Evolutionary conservation across 2,113 vertebrate species (phyloP), one percentile per base, ranked within the genome.

Genomic region (Osmerus mordax): DNA sequence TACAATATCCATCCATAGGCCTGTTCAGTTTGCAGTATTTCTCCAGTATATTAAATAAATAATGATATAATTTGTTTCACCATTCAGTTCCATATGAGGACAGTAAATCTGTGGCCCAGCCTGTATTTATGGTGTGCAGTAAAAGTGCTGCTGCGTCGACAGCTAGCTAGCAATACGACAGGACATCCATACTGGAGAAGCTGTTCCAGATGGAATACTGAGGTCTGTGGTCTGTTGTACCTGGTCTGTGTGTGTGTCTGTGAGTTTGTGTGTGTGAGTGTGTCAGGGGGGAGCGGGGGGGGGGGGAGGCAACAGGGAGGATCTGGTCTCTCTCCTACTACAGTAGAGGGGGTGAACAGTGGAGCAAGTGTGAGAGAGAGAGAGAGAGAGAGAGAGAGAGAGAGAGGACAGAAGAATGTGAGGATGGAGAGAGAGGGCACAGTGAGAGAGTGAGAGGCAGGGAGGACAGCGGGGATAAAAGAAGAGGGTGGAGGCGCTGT

Each of bases 261-360:
- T 51, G 66, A 53, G 11, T 21, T 64, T 69, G 68, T 59, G 55
- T 59, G 28, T 41, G 67, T 21, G 8, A 56, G 25, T 36, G 53
- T 79, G 78, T 78, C 66, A 73, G 73, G 41, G 66, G 61, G 77
- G 15, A 65, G 82, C 70, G 80, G 21, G 21, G 21, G 21, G 21
- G 21, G 87, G 83, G 86, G 86, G 88, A 83, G 55, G 55, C 3
- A 56, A 18, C 11, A 4, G 81, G 87, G 84, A 88, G 85, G 88
- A 82, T 11, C 61, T 58, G 86, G 84, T 73, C 71, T 36, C 32
- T 36, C 32, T 72, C 70, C 25, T 13, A 65, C 76, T 83, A 76
- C 73, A 2, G 70, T 78, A 69, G 72, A 71, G 9, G 65, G 3
- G 65, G 52, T 53, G 19, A 54, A 73, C 55, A 75, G 2, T 16